Conservation (phyloP, 2,888 invertebrate species). For the Platycheirus albimanus region DNA sequence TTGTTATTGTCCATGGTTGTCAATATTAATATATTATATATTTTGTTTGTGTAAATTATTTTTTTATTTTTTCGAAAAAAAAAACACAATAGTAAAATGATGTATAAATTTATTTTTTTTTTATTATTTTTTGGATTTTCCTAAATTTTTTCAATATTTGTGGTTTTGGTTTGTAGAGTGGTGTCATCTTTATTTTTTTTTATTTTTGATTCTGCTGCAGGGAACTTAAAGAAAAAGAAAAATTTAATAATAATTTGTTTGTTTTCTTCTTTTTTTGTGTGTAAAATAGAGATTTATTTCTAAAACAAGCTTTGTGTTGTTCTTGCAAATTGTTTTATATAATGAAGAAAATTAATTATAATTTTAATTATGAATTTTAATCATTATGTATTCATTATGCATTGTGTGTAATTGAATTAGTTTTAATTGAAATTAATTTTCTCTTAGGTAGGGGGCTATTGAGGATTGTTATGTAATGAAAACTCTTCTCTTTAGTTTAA, state of each 20-base stretch:
- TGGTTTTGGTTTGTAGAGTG: conserved; percentile 29
- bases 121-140: background rate
- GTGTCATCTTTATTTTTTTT: conserved; percentile 12
- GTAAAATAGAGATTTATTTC: background rate
- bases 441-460: conserved; percentile 19
- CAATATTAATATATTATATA: conserved; percentile 48
- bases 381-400: background rate
- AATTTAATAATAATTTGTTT: conserved; percentile 30
- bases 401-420: conserved; percentile 6
- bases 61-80: conserved; percentile 38
- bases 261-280: conserved; percentile 29
- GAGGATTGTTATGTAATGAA: conserved; percentile 5
- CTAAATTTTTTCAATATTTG: conserved; percentile 20
- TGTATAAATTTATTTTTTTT: conserved; percentile 31
- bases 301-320: conserved; percentile 26
- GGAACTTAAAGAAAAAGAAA: no score
- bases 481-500: conserved; percentile 23
- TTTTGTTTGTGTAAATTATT: conserved; percentile 63
- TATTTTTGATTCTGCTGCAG: background rate
- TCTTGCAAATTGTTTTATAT: conserved; percentile 37
- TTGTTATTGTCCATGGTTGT: conserved; percentile 67
- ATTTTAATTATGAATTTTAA: conserved; percentile 7
- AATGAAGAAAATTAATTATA: conserved; percentile 25
- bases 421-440: conserved; percentile 26
- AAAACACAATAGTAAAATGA: conserved; percentile 37